Evolutionary conservation across 2,888 invertebrate genomes (phyloP).

Genomic region (Nomada fucata): DNA sequence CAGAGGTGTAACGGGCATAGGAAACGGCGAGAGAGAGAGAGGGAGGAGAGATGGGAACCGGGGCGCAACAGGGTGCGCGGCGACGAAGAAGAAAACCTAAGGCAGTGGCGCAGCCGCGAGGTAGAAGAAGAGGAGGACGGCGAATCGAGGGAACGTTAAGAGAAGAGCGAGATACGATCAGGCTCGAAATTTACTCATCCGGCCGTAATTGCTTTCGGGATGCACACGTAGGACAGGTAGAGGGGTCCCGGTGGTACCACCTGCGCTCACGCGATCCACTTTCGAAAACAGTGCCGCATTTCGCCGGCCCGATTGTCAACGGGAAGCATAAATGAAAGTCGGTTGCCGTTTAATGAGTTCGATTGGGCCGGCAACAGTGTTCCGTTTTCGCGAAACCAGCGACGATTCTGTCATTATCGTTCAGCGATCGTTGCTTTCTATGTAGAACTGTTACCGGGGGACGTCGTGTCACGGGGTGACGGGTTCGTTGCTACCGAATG

Average conservation of each 20-base stretch:
- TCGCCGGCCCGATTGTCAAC: conserved; percentile 51
- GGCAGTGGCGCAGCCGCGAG: conserved; percentile 31
- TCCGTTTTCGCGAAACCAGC: conserved; percentile 8
- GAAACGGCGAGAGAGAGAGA: neutral
- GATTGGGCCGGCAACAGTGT: neutral
- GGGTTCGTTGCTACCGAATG: no score
- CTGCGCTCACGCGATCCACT: conserved; percentile 63
- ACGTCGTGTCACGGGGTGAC: neutral
- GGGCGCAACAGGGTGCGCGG: conserved; percentile 22
- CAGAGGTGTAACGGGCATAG: neutral
- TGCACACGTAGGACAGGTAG: conserved; percentile 60
- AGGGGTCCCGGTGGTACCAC: conserved; percentile 46
- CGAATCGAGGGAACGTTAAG: conserved; percentile 51
- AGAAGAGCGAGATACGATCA: conserved; percentile 60
- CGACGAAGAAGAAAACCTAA: conserved; percentile 24
- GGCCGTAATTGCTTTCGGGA: conserved; percentile 64
- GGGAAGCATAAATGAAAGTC: conserved; percentile 46
- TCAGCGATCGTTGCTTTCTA: neutral
- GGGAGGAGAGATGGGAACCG: conserved; percentile 13
- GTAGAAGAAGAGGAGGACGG: conserved; percentile 39
- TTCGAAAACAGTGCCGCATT: conserved; percentile 48
- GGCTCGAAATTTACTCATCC: conserved; percentile 62
- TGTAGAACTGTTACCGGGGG: neutral
- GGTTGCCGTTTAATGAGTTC: conserved; percentile 42
- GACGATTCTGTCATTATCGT: conserved; percentile 19